Evolutionary conservation across 2,113 vertebrate genomes (phyloP).

Genomic region (Pseudonaja textilis): DNA sequence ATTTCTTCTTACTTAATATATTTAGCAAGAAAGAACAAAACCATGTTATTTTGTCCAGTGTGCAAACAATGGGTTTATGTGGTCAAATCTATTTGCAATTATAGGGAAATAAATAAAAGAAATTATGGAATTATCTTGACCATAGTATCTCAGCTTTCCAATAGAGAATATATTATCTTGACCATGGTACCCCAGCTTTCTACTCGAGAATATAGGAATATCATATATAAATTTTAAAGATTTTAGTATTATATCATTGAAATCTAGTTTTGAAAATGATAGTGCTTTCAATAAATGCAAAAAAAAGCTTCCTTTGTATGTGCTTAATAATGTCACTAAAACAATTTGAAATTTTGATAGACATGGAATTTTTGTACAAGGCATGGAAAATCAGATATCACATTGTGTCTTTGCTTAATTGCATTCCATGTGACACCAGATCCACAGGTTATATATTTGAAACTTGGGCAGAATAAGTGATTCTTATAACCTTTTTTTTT

Average conservation of each 20-base stretch:
- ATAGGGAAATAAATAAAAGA: background rate
- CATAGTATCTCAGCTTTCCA: background rate
- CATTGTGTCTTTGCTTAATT: background rate
- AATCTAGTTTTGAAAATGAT: background rate
- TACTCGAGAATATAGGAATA: background rate
- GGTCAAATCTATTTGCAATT: background rate
- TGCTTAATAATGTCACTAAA: background rate
- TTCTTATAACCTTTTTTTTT: constrained; percentile 18
- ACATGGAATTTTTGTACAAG: background rate
- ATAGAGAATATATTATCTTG: background rate
- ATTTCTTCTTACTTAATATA: constrained; percentile 27
- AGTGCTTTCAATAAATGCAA: background rate
- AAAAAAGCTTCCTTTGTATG: background rate
- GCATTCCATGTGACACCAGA: background rate
- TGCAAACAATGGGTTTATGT: background rate
- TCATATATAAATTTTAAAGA: background rate
- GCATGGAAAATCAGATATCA: background rate
- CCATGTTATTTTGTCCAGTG: background rate
- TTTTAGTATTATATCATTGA: background rate
- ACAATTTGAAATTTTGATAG: background rate
- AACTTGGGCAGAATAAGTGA: background rate
- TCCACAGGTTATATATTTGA: background rate
- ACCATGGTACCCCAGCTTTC: too few species aligned
- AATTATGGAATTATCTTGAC: background rate
- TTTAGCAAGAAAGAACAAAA: background rate